phyloP scores from a whole-genome alignment of 2,113 vertebrate species.

The Pseudorasbora parva region DNA sequence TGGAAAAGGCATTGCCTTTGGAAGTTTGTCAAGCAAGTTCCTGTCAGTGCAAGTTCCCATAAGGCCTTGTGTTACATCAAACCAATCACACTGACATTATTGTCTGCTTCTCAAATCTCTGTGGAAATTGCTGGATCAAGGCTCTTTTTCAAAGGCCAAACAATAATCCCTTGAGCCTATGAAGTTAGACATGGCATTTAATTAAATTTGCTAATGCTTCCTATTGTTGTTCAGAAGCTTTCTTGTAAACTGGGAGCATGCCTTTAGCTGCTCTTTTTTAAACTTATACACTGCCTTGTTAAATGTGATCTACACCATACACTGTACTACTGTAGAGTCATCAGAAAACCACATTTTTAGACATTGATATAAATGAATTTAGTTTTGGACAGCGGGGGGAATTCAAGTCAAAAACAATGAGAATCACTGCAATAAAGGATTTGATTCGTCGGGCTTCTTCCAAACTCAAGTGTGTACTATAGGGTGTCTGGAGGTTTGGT shows the following conservation, averaged over 20 bases:
- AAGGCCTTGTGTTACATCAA: constrained; percentile 37
- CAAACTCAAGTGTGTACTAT: neutral
- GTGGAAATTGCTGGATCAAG: constrained; percentile 13
- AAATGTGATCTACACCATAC: neutral
- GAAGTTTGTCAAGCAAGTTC: constrained; percentile 27
- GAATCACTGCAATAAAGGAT: neutral
- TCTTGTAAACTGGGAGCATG: neutral
- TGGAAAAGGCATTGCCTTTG: constrained; percentile 50
- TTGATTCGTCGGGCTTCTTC: neutral
- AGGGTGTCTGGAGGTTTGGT: neutral
- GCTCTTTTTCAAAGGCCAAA: neutral
- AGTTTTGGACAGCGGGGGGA: neutral
- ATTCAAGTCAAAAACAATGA: neutral
- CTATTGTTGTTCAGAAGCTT: neutral
- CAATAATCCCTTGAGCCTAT: neutral
- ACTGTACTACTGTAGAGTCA: neutral
- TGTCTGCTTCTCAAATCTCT: constrained; percentile 24
- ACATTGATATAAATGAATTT: neutral
- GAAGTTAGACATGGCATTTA: constrained; percentile 30
- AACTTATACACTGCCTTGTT: neutral
- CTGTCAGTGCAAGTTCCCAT: constrained; percentile 39
- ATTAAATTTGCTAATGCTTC: constrained; percentile 20
- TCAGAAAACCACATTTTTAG: neutral
- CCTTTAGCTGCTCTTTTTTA: neutral
- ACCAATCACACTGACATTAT: constrained; percentile 41